These are phyloP conservation scores for Pelagia noctiluca DNA, from an alignment of 30 jellyfish, hydroid and myxozoan genomes.

Conservation along the genomic window DNA sequence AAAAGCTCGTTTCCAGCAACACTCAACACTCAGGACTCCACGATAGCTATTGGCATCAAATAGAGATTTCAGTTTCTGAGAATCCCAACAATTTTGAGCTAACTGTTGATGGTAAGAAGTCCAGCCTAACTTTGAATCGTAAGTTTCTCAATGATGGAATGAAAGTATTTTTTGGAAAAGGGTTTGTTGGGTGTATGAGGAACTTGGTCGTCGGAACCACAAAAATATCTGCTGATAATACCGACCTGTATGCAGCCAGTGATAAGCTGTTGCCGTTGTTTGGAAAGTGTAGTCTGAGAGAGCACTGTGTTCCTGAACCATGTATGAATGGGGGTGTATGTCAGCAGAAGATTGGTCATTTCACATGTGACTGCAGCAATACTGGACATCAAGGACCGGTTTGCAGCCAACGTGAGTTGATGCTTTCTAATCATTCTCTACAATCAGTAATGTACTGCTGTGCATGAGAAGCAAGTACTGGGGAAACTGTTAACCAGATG, in stretches of 20 bases:
- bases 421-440: background rate
- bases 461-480: no score
- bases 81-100: slow-evolving; percentile 25
- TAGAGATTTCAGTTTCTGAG: slow-evolving; percentile 31
- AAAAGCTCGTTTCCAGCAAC: background rate
- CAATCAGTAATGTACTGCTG: no score
- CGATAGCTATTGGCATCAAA: slow-evolving; percentile 59
- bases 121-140: slow-evolving; percentile 2
- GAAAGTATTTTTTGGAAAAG: slow-evolving; percentile 39
- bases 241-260: slow-evolving; percentile 30
- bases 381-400: slow-evolving; percentile 71
- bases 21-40: slow-evolving; percentile 1
- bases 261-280: slow-evolving; percentile 25
- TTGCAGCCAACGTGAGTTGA: slow-evolving; percentile 73
- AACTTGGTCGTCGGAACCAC: slow-evolving; percentile 29
- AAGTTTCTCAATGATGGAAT: slow-evolving; percentile 6
- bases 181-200: slow-evolving; percentile 65
- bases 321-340: slow-evolving; percentile 82
- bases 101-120: slow-evolving; percentile 23
- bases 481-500: no score
- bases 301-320: slow-evolving; percentile 75
- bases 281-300: slow-evolving; percentile 59
- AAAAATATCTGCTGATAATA: slow-evolving; percentile 29
- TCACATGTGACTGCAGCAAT: slow-evolving; percentile 61
- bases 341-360: slow-evolving; percentile 32